phyloP scores from a whole-genome alignment of 2,888 invertebrate species.

The Watsonalla cultraria region DNA sequence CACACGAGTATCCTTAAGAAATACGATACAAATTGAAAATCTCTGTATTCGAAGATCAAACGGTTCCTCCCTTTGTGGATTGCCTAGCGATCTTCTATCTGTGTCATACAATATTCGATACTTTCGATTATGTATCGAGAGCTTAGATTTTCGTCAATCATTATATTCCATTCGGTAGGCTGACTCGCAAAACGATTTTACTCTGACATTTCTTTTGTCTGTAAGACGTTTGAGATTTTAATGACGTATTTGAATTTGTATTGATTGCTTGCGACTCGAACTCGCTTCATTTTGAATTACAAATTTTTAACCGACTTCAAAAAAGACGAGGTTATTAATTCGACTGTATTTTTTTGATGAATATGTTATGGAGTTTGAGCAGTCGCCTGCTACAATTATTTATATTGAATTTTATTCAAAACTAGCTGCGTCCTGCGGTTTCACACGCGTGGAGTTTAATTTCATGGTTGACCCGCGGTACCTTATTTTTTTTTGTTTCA shows the following conservation, averaged over 20 bases:
- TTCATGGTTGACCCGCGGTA: too few relatives aligned
- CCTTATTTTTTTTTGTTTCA: too few relatives aligned
- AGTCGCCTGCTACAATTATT: too few relatives aligned
- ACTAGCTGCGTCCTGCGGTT: too few relatives aligned
- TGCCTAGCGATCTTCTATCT: constrained; percentile 33
- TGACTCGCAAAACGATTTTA: not conserved
- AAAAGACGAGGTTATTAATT: too few relatives aligned
- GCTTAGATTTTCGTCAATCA: constrained; percentile 1
- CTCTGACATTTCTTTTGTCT: not conserved
- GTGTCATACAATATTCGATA: constrained; percentile 25
- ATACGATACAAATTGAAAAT: constrained; percentile 71
- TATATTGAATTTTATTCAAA: too few relatives aligned
- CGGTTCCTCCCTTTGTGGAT: constrained; percentile 52
- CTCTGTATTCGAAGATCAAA: constrained; percentile 68
- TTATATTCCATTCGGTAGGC: not conserved
- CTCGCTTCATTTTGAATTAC: not conserved
- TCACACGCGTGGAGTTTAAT: too few relatives aligned
- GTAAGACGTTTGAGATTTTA: not conserved
- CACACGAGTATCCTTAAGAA: constrained; percentile 20
- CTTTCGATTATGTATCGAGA: constrained; percentile 11
- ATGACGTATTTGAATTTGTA: not conserved
- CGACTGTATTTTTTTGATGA: too few relatives aligned
- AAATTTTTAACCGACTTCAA: too few relatives aligned
- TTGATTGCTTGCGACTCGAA: constrained; percentile 7
- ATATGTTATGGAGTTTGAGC: too few relatives aligned